Conservation (phyloP, 2,113 vertebrate species). For the Hippocampus mohnikei region DNA sequence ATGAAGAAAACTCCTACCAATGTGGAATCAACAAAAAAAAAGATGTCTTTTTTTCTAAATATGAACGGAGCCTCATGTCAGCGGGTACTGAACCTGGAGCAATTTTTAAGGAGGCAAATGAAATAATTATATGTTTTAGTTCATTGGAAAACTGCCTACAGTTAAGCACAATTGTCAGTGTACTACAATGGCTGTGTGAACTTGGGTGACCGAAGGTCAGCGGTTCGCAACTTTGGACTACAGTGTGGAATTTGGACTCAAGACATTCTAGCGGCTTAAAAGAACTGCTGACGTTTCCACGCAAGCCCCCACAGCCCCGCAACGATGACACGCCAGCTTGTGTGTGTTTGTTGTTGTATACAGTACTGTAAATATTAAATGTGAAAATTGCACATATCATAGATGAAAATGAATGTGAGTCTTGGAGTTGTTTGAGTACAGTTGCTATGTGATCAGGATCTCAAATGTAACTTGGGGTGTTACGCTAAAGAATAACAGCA, state of each 20-base stretch:
- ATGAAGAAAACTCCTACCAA: not conserved
- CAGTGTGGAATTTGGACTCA: no score
- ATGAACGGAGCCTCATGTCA: constrained; percentile 7
- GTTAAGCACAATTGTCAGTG: not conserved
- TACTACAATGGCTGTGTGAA: not conserved
- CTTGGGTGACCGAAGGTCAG: not conserved
- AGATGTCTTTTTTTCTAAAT: constrained; percentile 4
- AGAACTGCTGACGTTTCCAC: no score
- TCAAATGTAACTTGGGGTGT: not conserved
- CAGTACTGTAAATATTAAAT: no score
- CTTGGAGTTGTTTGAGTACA: not conserved
- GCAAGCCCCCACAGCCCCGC: no score
- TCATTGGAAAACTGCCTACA: not conserved
- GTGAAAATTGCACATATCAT: not conserved
- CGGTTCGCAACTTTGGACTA: no score
- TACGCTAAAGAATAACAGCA: not conserved
- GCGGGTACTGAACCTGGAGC: not conserved
- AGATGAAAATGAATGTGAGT: not conserved
- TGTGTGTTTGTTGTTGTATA: no score
- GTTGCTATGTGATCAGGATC: not conserved
- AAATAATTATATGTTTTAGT: not conserved
- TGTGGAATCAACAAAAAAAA: no score
- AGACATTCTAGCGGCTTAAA: no score
- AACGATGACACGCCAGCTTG: no score
- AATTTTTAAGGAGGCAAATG: not conserved